Conservation (phyloP, 2,113 vertebrate genomes). For the Gallinago paraguaiae region DNA sequence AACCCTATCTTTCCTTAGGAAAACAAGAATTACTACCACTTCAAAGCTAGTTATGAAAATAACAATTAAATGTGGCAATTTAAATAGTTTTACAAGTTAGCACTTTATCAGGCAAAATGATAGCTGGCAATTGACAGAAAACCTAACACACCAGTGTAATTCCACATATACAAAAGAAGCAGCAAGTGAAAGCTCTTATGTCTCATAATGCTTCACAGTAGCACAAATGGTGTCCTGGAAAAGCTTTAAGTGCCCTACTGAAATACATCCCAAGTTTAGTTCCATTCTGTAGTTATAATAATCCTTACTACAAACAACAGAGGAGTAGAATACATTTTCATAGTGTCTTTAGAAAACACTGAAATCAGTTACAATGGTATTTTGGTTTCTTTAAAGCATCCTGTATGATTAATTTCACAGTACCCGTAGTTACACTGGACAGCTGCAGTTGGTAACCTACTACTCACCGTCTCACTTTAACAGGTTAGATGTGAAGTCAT, state of each 20-base stretch:
- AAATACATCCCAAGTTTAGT: not conserved
- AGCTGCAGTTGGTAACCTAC: accelerated
- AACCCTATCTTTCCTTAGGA: not conserved
- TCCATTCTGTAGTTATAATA: not conserved
- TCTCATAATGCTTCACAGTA: not conserved
- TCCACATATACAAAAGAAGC: not conserved
- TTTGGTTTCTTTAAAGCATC: not conserved
- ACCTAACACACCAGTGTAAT: not conserved
- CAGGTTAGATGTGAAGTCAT: not conserved
- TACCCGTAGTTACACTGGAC: not conserved
- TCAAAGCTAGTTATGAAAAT: not conserved
- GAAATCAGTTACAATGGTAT: not conserved
- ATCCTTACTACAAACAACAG: not conserved
- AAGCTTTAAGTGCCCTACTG: not conserved
- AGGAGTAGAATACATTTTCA: not conserved
- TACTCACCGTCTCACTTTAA: not conserved
- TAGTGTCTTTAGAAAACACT: not conserved
- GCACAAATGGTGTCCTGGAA: not conserved
- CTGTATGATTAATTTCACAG: not conserved
- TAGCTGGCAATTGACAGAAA: not conserved
- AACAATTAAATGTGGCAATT: not conserved
- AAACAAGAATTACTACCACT: not conserved
- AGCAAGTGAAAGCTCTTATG: not conserved
- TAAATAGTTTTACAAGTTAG: not conserved
- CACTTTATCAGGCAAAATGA: not conserved